These are phyloP conservation scores for Himalopsyche japonica DNA, from an alignment of 2,888 invertebrate species.

Conservation along the genomic window DNA sequence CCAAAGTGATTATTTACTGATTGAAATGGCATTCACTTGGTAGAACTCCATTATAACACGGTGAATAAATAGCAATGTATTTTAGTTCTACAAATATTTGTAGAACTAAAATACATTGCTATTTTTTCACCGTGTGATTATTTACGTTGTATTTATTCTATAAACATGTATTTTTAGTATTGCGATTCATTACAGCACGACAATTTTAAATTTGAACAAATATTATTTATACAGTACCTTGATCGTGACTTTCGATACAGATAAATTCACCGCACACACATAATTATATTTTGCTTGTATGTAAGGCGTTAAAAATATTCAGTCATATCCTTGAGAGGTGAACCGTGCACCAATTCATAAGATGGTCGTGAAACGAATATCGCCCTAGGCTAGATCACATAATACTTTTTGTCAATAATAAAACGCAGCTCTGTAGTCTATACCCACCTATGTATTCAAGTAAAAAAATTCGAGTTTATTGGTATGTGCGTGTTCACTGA, in stretches of 20 bases:
- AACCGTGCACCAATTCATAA: neutral
- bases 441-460: too few species aligned
- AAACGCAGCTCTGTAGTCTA: neutral
- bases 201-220: neutral
- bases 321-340: neutral
- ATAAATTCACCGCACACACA: neutral
- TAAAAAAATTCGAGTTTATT: neutral
- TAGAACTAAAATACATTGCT: too few species aligned
- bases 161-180: neutral
- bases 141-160: too few species aligned
- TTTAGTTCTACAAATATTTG: too few species aligned
- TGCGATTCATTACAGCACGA: neutral
- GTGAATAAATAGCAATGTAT: too few species aligned
- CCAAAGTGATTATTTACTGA: too few species aligned
- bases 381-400: neutral
- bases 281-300: neutral
- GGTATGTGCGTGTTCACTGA: neutral
- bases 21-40: too few species aligned
- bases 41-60: too few species aligned
- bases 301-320: neutral
- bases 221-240: neutral
- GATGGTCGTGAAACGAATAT: neutral
- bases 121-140: too few species aligned
- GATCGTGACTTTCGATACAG: neutral
- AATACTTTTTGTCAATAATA: neutral